Evolutionary conservation across 2,113 vertebrate genomes (phyloP), one percentile per base, ranked within the genome.

Genomic region (Raja brachyura): DNA sequence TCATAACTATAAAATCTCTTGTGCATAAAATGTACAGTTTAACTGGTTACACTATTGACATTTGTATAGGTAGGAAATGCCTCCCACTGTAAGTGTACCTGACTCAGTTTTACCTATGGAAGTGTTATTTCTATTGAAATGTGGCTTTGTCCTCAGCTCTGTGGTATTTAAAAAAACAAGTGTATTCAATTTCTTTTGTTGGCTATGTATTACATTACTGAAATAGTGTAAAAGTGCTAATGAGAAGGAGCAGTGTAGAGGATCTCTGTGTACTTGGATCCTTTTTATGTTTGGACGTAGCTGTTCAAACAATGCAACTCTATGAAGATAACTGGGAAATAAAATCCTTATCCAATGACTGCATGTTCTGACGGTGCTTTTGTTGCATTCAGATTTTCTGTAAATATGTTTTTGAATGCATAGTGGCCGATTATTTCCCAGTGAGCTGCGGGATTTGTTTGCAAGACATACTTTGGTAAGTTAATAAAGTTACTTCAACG

Each of bases 91-190:
- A 92, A 73, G 68, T 33, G 39, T 73, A 73, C 33, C 68, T 11
- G 33, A 92, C 70, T 54, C 66, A 31, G 90, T 70, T 92, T 92
- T 68, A 92, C 90, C 31, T 92, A 92, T 54, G 39, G 66, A 92
- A 92, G 90, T 92, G 90, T 92, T 92, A 92, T 92, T 92, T 92
- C 68, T 48, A 92, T 92, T 48, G 90, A 92, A 92, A 92, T 92
- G 90, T 92, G 90, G 90, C 90, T 92, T 92, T 92, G 90, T 92
- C 90, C 66, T 92, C 66, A 92, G 90, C 90, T 92, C 90, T 92
- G 90, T 92, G 90, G 90, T 92, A 92, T 92, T 92, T 92, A 92
- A 92, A 92, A 92, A 70, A 92, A 70, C 73, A 70, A 33, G 66
- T 92, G 63, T 70, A 92, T 92, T 92, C 90, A 92, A 92, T 31